phyloP scores from a whole-genome alignment of 2,113 vertebrate genomes.

The Corythoichthys intestinalis region DNA sequence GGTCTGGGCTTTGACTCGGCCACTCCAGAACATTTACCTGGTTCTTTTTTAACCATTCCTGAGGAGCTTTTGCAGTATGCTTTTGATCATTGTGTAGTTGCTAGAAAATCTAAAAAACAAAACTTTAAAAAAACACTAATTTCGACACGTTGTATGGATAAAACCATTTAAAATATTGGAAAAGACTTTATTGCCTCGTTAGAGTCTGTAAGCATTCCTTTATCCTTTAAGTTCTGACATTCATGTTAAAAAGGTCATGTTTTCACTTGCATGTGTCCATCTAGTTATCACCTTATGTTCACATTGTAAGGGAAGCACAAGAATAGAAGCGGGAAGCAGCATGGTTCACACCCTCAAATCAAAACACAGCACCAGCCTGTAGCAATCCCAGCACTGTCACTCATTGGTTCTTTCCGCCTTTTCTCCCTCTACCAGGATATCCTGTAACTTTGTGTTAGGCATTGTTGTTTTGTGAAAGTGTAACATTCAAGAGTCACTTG shows the following conservation, averaged over 20 bases:
- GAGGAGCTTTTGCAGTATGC: too few relatives aligned
- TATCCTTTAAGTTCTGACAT: background rate
- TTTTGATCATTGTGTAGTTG: too few relatives aligned
- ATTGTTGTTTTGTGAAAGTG: constrained; percentile 21
- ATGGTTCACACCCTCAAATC: constrained; percentile 54
- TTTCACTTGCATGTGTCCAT: constrained; percentile 12
- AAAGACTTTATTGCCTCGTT: background rate
- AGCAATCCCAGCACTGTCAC: constrained; percentile 22
- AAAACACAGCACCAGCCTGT: constrained; percentile 20
- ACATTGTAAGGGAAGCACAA: constrained; percentile 44
- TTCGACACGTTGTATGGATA: too few relatives aligned
- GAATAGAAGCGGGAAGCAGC: constrained; percentile 52
- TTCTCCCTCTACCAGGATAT: constrained; percentile 45
- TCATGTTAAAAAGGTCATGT: background rate
- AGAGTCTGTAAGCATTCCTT: background rate
- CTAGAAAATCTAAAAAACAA: too few relatives aligned
- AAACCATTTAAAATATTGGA: too few relatives aligned
- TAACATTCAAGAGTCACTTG: constrained; percentile 1
- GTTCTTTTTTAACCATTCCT: too few relatives aligned
- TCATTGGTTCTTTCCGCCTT: constrained; percentile 24
- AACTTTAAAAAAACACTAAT: too few relatives aligned
- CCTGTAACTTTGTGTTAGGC: constrained; percentile 32
- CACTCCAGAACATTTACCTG: too few relatives aligned
- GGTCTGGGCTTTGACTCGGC: too few relatives aligned
- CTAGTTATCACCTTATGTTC: constrained; percentile 8